Base-by-base conservation (phyloP, 2,797 vertebrate genomes). In the Bradypus variegatus region DNA sequence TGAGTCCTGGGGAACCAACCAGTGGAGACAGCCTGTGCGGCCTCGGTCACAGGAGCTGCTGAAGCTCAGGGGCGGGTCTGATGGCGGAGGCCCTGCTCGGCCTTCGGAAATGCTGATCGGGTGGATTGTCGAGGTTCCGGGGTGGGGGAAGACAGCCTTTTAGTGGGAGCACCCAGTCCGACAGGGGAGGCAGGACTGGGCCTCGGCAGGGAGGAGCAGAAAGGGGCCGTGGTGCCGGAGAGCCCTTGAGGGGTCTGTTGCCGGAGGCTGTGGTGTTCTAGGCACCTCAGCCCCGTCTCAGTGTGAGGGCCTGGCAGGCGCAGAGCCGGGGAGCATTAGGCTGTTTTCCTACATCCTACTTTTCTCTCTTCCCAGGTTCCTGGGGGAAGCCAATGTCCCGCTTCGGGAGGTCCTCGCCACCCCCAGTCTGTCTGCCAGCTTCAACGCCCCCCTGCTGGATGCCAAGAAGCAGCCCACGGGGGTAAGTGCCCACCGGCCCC, bases 401-500 rank as follows among this genome's bases (percentile, higher is more conserved):
- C 98, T 99, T 91, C 97, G 98, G 85, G 98, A 99, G 12, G 97
- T 99, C 18, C 97, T 99, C 9, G 97, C 97, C 95, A 98, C 98
- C 13, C 98, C 98, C 48, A 98, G 96, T 96, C 96, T 99, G 23
- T 97, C 98, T 0, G 98, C 98, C 72, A 98, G 98, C 92, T 99
- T 98, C 96, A 99, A 97, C 0, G 96, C 98, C 15, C 98, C 98
- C 1, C 95, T 99, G 87, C 93, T 98, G 96, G 98, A 99, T 95
- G 96, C 97, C 94, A 99, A 98, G 97, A 98, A 97, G 69, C 99
- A 99, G 97, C 98, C 96, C 95, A 99, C 98, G 0, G 99, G 98
- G 97, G 99, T 99, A 95, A 98, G 98, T 95, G 81, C 33, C 2
- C 11, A 8, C 2, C 0, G 23, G 41, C 27, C n/a, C n/a, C 72